These are phyloP conservation scores for Lypha dubia DNA, from an alignment of 2,888 invertebrate species.

Conservation along the genomic window DNA sequence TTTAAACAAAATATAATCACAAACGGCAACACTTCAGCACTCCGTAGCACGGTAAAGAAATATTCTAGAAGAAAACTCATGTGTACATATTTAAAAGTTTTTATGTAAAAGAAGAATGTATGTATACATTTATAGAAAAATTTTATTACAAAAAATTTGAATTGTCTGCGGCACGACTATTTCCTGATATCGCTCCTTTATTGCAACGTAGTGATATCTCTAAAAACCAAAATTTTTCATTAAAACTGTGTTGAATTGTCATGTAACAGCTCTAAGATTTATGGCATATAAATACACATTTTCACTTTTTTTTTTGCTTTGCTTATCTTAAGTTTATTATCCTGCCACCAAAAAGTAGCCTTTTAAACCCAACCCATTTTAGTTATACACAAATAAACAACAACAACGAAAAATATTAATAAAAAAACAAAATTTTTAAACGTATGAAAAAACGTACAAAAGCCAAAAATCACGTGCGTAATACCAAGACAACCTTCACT, in stretches of 20 bases:
- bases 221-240: too few relatives aligned
- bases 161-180: too few relatives aligned
- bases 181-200: too few relatives aligned
- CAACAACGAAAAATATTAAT: background rate
- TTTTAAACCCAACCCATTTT: background rate
- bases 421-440: constrained; percentile 3
- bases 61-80: too few relatives aligned
- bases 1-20: too few relatives aligned
- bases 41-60: too few relatives aligned
- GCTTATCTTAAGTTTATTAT: constrained; percentile 1
- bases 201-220: too few relatives aligned
- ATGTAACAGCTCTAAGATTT: background rate
- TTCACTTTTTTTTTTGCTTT: constrained; percentile 64
- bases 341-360: constrained; percentile 13
- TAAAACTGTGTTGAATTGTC: constrained; percentile 18
- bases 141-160: too few relatives aligned
- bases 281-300: constrained; percentile 13
- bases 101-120: too few relatives aligned
- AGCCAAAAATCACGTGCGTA: constrained; percentile 63
- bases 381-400: constrained; percentile 11
- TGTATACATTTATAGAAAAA: too few relatives aligned
- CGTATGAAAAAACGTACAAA: constrained; percentile 12
- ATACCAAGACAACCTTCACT: constrained; percentile 11
- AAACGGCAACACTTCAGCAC: too few relatives aligned
- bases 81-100: too few relatives aligned